Conservation (phyloP, 2,113 vertebrate species). For the Toxotes chatareus region DNA sequence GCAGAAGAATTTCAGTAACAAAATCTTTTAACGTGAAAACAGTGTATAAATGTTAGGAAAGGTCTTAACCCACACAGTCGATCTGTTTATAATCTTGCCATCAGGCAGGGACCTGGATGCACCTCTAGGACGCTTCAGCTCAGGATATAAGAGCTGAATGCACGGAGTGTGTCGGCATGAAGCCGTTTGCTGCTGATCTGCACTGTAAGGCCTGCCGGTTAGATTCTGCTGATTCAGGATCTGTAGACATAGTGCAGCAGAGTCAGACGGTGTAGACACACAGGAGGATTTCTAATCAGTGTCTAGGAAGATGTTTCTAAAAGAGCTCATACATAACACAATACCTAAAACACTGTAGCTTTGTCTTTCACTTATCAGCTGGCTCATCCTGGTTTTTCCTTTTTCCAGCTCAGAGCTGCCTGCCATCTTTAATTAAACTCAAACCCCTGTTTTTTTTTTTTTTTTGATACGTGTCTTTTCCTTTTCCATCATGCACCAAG, state of each 20-base stretch:
- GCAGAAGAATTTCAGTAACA: background rate
- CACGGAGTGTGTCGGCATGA: background rate
- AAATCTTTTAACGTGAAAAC: background rate
- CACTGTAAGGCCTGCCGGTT: constrained; percentile 5
- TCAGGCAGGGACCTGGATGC: background rate
- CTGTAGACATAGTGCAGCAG: constrained; percentile 16
- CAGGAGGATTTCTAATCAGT: background rate
- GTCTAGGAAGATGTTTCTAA: background rate
- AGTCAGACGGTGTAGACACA: constrained; percentile 16
- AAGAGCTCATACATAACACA: background rate
- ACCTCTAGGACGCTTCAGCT: background rate
- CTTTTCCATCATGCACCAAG: background rate
- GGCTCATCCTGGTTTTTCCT: background rate
- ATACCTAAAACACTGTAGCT: background rate
- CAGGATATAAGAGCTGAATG: background rate
- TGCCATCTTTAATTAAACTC: no score
- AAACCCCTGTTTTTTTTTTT: no score
- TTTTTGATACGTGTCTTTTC: background rate
- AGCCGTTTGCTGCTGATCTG: constrained; percentile 16
- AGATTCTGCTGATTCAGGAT: constrained; percentile 59
- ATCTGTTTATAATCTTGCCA: background rate
- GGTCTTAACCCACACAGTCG: background rate
- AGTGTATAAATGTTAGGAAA: background rate
- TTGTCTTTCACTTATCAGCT: background rate
- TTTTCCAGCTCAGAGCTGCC: no score